phyloP scores from a whole-genome alignment of 2,113 vertebrate genomes.

The Clupea harengus region DNA sequence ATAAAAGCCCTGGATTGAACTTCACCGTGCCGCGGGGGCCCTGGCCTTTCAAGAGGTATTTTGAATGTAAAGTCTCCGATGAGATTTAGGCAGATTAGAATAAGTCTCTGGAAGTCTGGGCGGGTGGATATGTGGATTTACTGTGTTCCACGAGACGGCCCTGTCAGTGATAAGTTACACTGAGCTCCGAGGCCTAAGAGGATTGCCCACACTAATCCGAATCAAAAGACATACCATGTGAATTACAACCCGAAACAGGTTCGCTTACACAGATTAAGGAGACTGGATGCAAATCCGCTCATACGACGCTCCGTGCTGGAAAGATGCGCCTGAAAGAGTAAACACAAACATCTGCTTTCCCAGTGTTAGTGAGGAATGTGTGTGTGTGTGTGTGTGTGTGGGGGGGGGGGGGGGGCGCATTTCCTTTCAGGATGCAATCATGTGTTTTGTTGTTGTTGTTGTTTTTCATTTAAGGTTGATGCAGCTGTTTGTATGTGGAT shows the following conservation, averaged over 20 bases:
- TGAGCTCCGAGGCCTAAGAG: slow-evolving; percentile 75
- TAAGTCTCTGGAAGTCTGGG: slow-evolving; percentile 65
- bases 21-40: slow-evolving; percentile 53
- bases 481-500: not conserved
- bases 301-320: slow-evolving; percentile 67
- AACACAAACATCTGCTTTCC: slow-evolving; percentile 70
- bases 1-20: slow-evolving; percentile 69
- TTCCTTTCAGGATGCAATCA: not conserved
- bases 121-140: slow-evolving; percentile 71
- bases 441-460: not conserved
- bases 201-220: slow-evolving; percentile 81
- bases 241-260: slow-evolving; percentile 85
- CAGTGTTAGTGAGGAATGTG: slow-evolving; percentile 44
- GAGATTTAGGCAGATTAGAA: slow-evolving; percentile 79
- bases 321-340: slow-evolving; percentile 70
- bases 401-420: not conserved
- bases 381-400: too few species aligned
- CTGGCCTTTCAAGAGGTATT: slow-evolving; percentile 73
- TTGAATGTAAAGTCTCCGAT: slow-evolving; percentile 76
- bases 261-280: slow-evolving; percentile 80
- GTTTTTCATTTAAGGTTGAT: not conserved
- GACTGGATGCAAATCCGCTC: slow-evolving; percentile 75
- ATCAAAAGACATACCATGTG: slow-evolving; percentile 84
- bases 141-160: slow-evolving; percentile 68
- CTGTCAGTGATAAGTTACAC: slow-evolving; percentile 78